A percentile compares a stretch with the other conserved stretches of the same genome.
phyloP scores from a whole-genome alignment of 2,888 invertebrate species.

The Tortricodes alternella region DNA sequence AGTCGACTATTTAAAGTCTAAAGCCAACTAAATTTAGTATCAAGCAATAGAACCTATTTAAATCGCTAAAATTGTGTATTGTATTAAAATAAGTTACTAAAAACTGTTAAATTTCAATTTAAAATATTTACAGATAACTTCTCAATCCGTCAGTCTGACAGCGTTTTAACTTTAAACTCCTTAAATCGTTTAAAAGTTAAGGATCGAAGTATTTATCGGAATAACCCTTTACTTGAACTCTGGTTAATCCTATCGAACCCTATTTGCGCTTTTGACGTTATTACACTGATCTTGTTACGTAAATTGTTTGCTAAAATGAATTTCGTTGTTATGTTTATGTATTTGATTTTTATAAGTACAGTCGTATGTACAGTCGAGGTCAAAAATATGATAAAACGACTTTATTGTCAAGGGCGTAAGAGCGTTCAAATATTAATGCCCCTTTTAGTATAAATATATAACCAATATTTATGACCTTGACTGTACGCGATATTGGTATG shows the following conservation, averaged over 20 bases:
- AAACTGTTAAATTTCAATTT: background rate
- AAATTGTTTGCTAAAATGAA: background rate
- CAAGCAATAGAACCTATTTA: no score
- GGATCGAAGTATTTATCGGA: slow-evolving; percentile 27
- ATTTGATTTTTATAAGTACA: no score
- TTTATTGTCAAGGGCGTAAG: no score
- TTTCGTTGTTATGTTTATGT: no score
- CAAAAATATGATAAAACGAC: no score
- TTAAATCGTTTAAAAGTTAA: slow-evolving; percentile 19
- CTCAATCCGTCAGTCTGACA: background rate
- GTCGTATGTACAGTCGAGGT: no score
- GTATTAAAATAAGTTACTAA: background rate
- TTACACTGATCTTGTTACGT: slow-evolving; percentile 21
- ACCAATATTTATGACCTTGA: no score
- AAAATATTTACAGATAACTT: background rate
- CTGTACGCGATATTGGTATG: no score
- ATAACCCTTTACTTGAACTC: slow-evolving; percentile 9
- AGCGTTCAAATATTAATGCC: no score
- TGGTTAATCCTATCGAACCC: slow-evolving; percentile 26
- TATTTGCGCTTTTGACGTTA: slow-evolving; percentile 25
- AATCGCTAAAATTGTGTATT: no score
- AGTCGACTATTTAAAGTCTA: background rate
- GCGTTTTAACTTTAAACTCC: background rate
- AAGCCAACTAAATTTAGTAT: no score
- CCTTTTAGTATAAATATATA: no score